A percentile compares a stretch with the other conserved stretches of the same genome.
phyloP scores from a whole-genome alignment of 2,113 vertebrate genomes.

The Gambusia holbrooki region DNA sequence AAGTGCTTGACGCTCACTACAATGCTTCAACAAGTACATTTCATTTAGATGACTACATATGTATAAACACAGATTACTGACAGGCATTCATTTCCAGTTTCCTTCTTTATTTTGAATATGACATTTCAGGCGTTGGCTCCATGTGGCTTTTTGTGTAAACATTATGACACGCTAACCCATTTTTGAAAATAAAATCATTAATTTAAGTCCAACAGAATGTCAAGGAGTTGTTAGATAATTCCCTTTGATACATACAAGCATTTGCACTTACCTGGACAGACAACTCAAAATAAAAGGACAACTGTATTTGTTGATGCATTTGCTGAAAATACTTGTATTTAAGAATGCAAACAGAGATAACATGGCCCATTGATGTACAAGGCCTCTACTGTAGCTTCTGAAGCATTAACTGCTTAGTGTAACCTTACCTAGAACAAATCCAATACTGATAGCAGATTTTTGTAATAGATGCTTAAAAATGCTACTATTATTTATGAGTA shows the following conservation, averaged over 20 bases:
- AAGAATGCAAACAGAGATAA: not conserved
- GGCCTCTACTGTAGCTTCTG: too few species aligned
- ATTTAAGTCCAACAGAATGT: too few species aligned
- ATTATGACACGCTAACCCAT: not conserved
- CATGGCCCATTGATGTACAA: not conserved
- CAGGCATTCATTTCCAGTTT: not conserved
- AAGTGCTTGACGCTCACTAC: not conserved
- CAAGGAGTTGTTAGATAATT: too few species aligned
- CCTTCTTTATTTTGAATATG: not conserved
- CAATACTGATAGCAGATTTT: not conserved
- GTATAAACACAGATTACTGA: too few species aligned
- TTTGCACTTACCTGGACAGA: too few species aligned
- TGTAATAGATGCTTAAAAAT: not conserved
- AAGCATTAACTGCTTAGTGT: not conserved
- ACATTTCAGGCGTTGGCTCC: not conserved
- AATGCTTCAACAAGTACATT: not conserved
- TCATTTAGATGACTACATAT: not conserved
- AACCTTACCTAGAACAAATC: not conserved
- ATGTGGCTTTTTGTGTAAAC: not conserved
- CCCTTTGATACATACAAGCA: too few species aligned
- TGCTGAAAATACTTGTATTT: not conserved
- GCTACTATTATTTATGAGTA: not conserved
- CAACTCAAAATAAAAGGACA: too few species aligned
- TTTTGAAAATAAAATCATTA: not conserved
- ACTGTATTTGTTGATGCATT: too few species aligned